Percentiles rank a stretch among this genome's conserved stretches.
Evolutionary conservation across 2,113 vertebrate genomes (phyloP).

Genomic region (Diadophis punctatus): DNA sequence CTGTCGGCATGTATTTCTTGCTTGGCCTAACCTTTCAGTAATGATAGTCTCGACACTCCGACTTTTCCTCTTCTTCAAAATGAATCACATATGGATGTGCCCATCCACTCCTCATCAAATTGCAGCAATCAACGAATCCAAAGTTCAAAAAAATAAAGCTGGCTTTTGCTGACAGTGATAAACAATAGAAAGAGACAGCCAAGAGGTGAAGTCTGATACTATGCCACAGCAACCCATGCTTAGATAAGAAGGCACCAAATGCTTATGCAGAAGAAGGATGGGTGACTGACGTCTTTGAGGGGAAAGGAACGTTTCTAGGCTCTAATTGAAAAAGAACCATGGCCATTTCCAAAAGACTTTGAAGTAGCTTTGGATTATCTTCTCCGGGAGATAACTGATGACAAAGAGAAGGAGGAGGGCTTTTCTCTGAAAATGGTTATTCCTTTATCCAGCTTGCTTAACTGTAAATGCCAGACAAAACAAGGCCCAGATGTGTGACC

Average conservation of each 20-base stretch:
- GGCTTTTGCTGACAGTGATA: background rate
- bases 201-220: constrained; percentile 24
- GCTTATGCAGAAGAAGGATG: background rate
- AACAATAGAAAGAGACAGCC: background rate
- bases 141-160: background rate
- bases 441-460: constrained; percentile 52
- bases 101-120: background rate
- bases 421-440: constrained; percentile 53
- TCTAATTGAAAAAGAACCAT: constrained; percentile 48
- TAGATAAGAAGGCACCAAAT: background rate
- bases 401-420: constrained; percentile 40
- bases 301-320: background rate
- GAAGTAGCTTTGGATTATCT: constrained; percentile 58
- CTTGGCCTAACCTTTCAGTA: constrained; percentile 21
- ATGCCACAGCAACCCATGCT: accelerated
- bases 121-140: background rate
- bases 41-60: constrained; percentile 35
- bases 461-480: constrained; percentile 24
- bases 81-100: constrained; percentile 1
- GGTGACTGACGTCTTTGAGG: constrained; percentile 4
- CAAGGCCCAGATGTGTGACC: constrained; percentile 37
- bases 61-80: background rate
- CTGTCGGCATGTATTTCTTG: constrained; percentile 35
- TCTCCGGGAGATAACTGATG: constrained; percentile 55
- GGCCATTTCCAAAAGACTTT: constrained; percentile 64